Evolutionary conservation across 2,797 vertebrate species (phyloP).

Genomic region (Odontamblyopus lacepedii): DNA sequence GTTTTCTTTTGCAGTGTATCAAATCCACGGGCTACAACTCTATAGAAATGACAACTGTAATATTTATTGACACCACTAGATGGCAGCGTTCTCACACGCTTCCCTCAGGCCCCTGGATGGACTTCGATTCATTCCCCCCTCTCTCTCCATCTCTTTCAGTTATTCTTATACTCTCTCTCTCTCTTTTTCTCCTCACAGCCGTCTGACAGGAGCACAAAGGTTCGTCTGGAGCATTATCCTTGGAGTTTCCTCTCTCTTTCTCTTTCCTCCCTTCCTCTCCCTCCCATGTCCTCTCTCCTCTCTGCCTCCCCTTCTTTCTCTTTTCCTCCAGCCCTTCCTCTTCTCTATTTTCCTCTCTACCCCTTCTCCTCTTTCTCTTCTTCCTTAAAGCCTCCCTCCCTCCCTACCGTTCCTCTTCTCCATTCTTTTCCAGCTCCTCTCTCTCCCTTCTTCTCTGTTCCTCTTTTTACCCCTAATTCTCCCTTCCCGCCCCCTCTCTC

Average conservation of each 20-base stretch:
- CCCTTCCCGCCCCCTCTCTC: too few species aligned
- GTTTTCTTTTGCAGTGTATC: too few species aligned
- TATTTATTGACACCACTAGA: constrained; percentile 77
- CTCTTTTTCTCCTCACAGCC: constrained; percentile 1
- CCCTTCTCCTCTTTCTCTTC: background rate
- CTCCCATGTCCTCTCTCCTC: too few species aligned
- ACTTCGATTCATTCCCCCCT: constrained; percentile 8
- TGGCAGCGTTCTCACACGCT: constrained; percentile 84
- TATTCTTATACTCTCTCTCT: too few species aligned
- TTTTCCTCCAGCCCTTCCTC: background rate
- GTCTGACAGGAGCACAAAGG: constrained; percentile 47
- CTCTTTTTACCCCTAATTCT: too few species aligned
- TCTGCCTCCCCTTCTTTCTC: background rate
- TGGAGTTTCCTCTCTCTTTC: constrained; percentile 30
- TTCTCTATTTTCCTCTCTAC: background rate
- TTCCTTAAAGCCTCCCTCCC: background rate
- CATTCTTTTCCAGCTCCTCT: too few species aligned
- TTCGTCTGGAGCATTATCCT: constrained; percentile 52
- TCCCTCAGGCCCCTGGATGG: constrained; percentile 14
- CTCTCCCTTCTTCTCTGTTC: too few species aligned
- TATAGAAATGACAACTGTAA: background rate
- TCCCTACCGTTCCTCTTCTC: too few species aligned
- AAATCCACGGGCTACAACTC: background rate
- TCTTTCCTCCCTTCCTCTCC: background rate
- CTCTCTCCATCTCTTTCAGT: background rate